Evolutionary conservation across 2,797 vertebrate genomes (phyloP), one percentile per base, ranked within the genome.

Genomic region (Helarctos malayanus): DNA sequence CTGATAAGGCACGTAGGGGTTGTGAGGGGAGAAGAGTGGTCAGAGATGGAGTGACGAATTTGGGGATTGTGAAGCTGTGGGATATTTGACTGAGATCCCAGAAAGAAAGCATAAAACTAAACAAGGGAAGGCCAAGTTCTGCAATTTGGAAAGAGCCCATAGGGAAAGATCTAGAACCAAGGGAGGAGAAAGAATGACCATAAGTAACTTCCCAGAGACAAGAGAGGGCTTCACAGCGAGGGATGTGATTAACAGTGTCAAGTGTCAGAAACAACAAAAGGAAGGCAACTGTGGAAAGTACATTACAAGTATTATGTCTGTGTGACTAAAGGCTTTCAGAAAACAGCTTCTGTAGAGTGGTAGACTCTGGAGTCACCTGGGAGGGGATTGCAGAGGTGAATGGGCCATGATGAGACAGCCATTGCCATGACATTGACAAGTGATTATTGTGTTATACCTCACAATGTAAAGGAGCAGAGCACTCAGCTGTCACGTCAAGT

Each of bases 51-150:
- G 10, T 16, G 47, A 29, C 68, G 27, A 12, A 49, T 47, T 45
- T 41, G 21, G 38, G 25, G 45, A 65, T 0, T 47, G 5, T 57
- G 12, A 94, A 65, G 16, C 65, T 73, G 38, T 47, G 27, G 38
- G 16, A 27, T 68, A 25, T 73, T 83, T 83, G 84, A 88, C n/a
- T 32, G 79, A 82, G n/a, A 65, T 76, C 13, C 38, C 25, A 81
- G 19, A 88, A 9, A 88, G 56, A 94, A 83, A 79, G 5, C 45
- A 21, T 29, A 41, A 83, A 69, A 83, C 56, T 57, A 38, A 91
- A 38, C 3, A 29, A 35, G 0, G 32, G 32, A 78, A 61, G 19
- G 4, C 13, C 13, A 52, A 87, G 23, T 9, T 83, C 61, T 47
- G 15, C 49, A 25, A 87, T 63, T 54, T 71, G 38, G 32, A 32